Base-by-base conservation (phyloP, 2,797 vertebrate species). In the Gymnothorax javanicus region DNA sequence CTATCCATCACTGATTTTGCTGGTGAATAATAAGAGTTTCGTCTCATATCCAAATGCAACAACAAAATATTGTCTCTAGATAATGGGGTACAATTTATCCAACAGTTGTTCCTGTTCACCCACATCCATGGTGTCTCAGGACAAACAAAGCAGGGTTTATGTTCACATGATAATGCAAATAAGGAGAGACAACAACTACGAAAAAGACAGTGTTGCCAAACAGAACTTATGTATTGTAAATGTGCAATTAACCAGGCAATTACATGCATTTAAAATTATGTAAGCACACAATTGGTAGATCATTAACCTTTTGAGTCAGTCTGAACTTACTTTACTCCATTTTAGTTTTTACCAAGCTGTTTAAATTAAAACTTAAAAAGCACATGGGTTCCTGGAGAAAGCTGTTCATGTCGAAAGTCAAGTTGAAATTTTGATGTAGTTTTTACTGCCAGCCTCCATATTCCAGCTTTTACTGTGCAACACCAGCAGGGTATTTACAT, bases 251-350 rank as follows among this genome's bases (percentile, higher is more conserved):
- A 27, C 71, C 12, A 75, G 43, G 27, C 25, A 33, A 25, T 92
- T 91, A 94, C 94, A 93, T 94, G 93, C 94, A 94, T 89, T 95
- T 94, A 90, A 95, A 95, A 95, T 95, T 95, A 94, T 95, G 94
- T 94, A 95, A 95, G 95, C 90, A 75, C 43, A 15, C 8, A 92
- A 92, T 93, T 92, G 91, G 87, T 92, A 75, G 27, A 75, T 75
- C 43, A 75, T 94, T 93, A 95, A 79, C 7, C 33, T 43, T 50
- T 3, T 50, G 15, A 52, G 5, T 79, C 7, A 50, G 17, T 7
- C 71, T 75, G 12, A 43, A 12, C 7, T 75, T 50, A 50, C 8
- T 33, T 33, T 27, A 27, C 33, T 75, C 25, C 25, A 75, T 75
- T 25, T 13, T 3, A 64, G 71, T 77, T 77, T 77, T 77, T 13